Evolutionary conservation across 2,113 vertebrate genomes (phyloP), one percentile per base, ranked within the genome.

Genomic region (Pangasianodon hypophthalmus): DNA sequence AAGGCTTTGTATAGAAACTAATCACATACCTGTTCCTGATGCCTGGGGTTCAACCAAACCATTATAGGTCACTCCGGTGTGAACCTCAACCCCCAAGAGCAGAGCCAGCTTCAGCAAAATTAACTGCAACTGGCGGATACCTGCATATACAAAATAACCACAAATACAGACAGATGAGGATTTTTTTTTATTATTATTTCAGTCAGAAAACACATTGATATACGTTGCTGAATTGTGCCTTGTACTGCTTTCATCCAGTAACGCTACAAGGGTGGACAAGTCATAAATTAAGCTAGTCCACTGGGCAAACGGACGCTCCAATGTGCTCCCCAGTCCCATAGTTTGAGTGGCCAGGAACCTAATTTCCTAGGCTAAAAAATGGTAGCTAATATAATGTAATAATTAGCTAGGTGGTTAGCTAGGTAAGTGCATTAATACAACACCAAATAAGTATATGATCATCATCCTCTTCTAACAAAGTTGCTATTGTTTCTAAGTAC

Each of bases 81-180:
- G 96, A 90, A 99, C 96, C 92, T 99, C 97, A 24, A 99, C 97
- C 7, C 98, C 98, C 44, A 99, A 94, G 10, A 99, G 94, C 71
- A 99, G 93, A 6, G 95, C 96, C 92, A 98, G 96, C 92, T 99
- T 98, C 93, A 99, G 90, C 32, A 99, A 95, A 85, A 99, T 96
- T 90, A 99, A 90, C 94, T 99, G 98, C 82, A 99, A 96, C 95
- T 99, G 98, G 80, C 98, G 97, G 91, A 99, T 99, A 93, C 98
- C 98, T 99, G 92, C 0, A 87, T 41, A 85, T 24, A 32, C 52
- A 88, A 77, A 90, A 60, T 0, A 44, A 84, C 10, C 7, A 56
- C 80, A 37, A 9, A 41, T 10, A 56, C 26, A 81, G 16, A 50
- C 75, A 75, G 73, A 13, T 2, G 6, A 88, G 14, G 29, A 26